Evolutionary conservation across 2,888 invertebrate species (phyloP), one percentile per base, ranked within the genome.

Genomic region (Invenusta paracnida): DNA sequence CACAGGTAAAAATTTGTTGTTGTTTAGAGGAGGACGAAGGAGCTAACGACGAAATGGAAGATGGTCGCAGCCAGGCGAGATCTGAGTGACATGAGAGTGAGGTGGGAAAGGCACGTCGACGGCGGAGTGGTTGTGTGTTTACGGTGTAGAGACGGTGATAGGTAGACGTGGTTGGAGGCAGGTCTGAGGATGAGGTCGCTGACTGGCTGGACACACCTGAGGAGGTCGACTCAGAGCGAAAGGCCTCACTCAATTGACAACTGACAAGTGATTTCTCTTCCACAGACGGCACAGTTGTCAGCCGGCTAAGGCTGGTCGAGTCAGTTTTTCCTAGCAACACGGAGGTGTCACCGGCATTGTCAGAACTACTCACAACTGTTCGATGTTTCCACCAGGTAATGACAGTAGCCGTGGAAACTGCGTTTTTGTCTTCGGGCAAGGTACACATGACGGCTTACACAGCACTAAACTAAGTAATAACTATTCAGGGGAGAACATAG

Each of bases 191-290:
- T 5, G 73, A 73, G 27, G 73, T 25, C 2, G 73, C 73, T 23
- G 73, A 73, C 73, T 73, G 73, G 23, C 73, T 73, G 11, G 73
- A 73, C 73, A 73, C 73, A 13, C 73, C 73, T 25, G 73, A 73
- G 2, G 73, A 73, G 23, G 73, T 73, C 23, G 73, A 73, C 11
- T 5, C 5, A 5, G 73, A 73, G 23, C 73, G 73, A 73, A 73
- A 73, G 5, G 73, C 73, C 73, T 73, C 11, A 2, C 5, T 2
- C 23, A n/a, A 23, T 23, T 73, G 73, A 11, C 11, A 48, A 48
- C 48, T 11, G 48, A 17, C n/a, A n/a, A n/a, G n/a, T n/a, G n/a
- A 11, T 23, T 73, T 5, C 17, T 73, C 2, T 5, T 73, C 73
- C 2, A 23, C 23, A 5, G 73, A 13, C 2, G 73, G 17, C 17